Conservation (phyloP, 2,888 invertebrate genomes). For the Drosophila lacicola region DNA sequence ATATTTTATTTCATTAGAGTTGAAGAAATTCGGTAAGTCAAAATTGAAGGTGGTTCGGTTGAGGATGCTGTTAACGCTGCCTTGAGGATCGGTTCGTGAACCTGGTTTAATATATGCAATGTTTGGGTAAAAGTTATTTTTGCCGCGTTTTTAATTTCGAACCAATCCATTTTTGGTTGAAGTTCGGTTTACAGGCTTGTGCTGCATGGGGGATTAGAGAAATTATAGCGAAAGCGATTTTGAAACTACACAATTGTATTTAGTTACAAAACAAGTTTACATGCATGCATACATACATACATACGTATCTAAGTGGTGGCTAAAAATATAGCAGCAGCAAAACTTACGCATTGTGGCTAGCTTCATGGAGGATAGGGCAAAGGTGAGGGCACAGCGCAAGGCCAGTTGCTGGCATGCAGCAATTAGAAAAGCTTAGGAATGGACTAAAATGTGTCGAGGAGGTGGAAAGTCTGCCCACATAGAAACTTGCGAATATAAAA, state of each 20-base stretch:
- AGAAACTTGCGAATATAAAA: slow-evolving; percentile 76
- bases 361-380: background rate
- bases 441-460: slow-evolving; percentile 16
- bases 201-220: background rate
- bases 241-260: background rate
- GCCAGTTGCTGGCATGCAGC: slow-evolving; percentile 63
- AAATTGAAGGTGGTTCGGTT: too few species aligned
- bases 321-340: slow-evolving; percentile 43
- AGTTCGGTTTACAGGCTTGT: too few species aligned
- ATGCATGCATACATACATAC: slow-evolving; percentile 2
- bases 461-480: slow-evolving; percentile 50
- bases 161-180: too few species aligned
- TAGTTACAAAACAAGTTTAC: background rate
- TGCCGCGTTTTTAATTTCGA: too few species aligned
- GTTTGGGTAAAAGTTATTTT: too few species aligned
- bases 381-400: slow-evolving; percentile 30
- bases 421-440: slow-evolving; percentile 62
- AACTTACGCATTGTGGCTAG: slow-evolving; percentile 51
- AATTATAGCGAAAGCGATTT: slow-evolving; percentile 12
- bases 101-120: too few species aligned
- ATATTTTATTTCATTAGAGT: too few species aligned
- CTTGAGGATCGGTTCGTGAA: too few species aligned
- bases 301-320: slow-evolving; percentile 20
- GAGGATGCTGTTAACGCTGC: too few species aligned
- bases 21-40: too few species aligned